Conservation (phyloP, 2,113 vertebrate genomes). For the Alosa alosa region DNA sequence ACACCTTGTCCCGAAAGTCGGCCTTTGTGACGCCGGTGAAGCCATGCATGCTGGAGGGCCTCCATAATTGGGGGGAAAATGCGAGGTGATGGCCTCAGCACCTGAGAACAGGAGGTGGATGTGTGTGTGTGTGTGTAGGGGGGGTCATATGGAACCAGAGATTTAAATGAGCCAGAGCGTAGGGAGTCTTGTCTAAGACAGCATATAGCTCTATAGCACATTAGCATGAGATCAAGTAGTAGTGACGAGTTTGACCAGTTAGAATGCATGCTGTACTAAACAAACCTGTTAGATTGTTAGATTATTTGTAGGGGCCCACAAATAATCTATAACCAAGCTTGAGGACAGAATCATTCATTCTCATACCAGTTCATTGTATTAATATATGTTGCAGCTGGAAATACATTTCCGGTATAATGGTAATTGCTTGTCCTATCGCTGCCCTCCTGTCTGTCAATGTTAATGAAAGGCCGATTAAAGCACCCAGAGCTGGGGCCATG, state of each 20-base stretch:
- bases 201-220: neutral
- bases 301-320: neutral
- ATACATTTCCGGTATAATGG: constrained; percentile 3
- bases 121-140: neutral
- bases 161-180: neutral
- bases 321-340: neutral
- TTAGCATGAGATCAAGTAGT: neutral
- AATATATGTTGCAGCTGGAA: neutral
- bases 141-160: neutral
- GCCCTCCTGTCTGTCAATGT: neutral
- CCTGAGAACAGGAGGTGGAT: neutral
- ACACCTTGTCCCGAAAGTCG: constrained; percentile 46
- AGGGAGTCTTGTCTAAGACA: neutral
- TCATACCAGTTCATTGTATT: neutral
- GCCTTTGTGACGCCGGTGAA: constrained; percentile 37
- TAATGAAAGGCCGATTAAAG: constrained; percentile 12
- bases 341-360: neutral
- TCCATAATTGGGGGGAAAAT: constrained; percentile 50
- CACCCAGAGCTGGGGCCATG: neutral
- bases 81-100: neutral
- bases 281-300: neutral
- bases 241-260: neutral
- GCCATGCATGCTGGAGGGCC: constrained; percentile 47
- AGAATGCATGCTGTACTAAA: neutral
- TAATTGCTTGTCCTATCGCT: constrained; percentile 1